Percentiles rank a stretch among this genome's conserved stretches.
These are phyloP conservation scores for Biston stratarius DNA, from an alignment of 2,888 invertebrate species.

Conservation along the genomic window DNA sequence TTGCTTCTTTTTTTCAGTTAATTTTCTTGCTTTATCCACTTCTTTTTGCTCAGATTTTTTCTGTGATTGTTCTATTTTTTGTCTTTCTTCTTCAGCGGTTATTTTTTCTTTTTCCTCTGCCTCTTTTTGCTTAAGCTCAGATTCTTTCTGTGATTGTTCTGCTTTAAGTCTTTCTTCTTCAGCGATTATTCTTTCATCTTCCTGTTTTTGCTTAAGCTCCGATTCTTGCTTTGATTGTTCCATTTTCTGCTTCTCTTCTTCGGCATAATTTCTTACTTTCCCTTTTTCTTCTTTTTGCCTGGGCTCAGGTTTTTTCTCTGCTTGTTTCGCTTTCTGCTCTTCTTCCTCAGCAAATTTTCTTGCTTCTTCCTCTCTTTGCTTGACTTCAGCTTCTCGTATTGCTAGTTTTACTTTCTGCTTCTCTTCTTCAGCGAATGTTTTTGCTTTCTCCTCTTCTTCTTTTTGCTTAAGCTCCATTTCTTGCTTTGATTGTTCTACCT, in stretches of 20 bases:
- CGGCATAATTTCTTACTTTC: too few species aligned
- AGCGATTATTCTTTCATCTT: background rate
- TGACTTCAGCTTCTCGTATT: constrained; percentile 5
- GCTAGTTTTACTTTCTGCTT: constrained; percentile 11
- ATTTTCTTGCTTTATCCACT: too few species aligned
- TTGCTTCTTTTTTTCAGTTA: too few species aligned
- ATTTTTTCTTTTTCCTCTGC: constrained; percentile 27
- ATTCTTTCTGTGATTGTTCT: constrained; percentile 25
- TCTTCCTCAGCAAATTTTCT: background rate
- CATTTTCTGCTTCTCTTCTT: too few species aligned
- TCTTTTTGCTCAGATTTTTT: too few species aligned
- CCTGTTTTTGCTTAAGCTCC: too few species aligned
- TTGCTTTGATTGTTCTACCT: background rate
- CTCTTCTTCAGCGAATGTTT: constrained; percentile 32
- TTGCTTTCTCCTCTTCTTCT: constrained; percentile 12
- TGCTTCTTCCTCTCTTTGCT: background rate
- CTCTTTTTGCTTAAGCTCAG: constrained; percentile 10
- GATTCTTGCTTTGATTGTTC: too few species aligned
- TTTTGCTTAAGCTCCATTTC: background rate
- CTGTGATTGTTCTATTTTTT: too few species aligned
- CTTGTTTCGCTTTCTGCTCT: too few species aligned
- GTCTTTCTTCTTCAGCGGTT: constrained; percentile 26
- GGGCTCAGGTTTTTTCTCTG: too few species aligned
- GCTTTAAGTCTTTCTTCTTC: constrained; percentile 5
- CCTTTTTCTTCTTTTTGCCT: too few species aligned